These are phyloP conservation scores for Theropithecus gelada DNA, from an alignment of 2,113 vertebrate species.

Conservation along the genomic window DNA sequence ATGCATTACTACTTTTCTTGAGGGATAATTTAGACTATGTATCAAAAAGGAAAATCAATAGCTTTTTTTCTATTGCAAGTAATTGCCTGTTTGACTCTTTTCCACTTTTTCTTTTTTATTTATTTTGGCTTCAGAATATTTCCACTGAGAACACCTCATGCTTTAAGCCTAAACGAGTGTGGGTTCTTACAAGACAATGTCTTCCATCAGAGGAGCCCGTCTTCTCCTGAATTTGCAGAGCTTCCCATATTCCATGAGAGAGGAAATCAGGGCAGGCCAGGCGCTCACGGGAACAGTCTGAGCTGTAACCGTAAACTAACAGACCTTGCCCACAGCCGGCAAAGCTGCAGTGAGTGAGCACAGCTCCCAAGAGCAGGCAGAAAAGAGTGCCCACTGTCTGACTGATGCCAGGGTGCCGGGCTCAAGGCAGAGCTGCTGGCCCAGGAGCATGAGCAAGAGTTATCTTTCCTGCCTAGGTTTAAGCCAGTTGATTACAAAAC, in stretches of 20 bases:
- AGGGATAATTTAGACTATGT: conserved; percentile 89
- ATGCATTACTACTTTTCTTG: conserved; percentile 89
- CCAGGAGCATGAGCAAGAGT: no score
- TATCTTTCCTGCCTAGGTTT: not conserved
- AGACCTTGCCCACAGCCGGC: fast-evolving
- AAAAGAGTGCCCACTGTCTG: fast-evolving
- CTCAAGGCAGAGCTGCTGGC: no score
- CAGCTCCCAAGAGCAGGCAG: fast-evolving
- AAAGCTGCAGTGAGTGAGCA: no score
- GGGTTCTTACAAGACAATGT: not conserved
- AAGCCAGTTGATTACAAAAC: not conserved
- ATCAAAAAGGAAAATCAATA: conserved; percentile 91
- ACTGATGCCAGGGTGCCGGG: fast-evolving
- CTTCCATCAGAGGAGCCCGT: not conserved
- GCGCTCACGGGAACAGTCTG: fast-evolving
- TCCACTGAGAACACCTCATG: conserved; percentile 66
- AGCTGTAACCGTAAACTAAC: fast-evolving
- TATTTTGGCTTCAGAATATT: conserved; percentile 84
- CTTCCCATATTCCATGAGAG: fast-evolving
- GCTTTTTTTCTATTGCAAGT: conserved; percentile 88
- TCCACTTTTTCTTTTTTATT: conserved; percentile 86
- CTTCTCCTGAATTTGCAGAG: not conserved
- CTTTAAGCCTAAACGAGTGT: conserved; percentile 33
- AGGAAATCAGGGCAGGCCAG: not conserved
- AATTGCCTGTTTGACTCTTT: conserved; percentile 86